These are phyloP conservation scores for Equus quagga DNA, from an alignment of 2,113 vertebrate species.

Conservation along the genomic window DNA sequence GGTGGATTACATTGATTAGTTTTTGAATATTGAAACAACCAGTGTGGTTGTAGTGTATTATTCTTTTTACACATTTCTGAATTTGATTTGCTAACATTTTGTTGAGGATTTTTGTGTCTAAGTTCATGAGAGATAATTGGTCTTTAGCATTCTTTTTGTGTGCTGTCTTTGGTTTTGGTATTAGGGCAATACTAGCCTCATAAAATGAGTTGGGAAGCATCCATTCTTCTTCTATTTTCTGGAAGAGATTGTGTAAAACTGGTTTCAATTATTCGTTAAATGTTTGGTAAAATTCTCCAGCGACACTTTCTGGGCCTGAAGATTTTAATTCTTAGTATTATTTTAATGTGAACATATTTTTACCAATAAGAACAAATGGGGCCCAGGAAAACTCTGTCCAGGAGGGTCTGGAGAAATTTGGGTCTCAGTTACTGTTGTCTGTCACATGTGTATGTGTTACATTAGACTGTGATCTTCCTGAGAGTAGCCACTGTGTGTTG, in stretches of 20 bases:
- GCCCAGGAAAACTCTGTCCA: not conserved
- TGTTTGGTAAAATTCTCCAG: not conserved
- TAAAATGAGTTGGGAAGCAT: not conserved
- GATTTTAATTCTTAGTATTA: not conserved
- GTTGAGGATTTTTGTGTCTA: not conserved
- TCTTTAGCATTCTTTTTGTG: not conserved
- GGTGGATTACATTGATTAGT: not conserved
- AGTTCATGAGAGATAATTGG: not conserved
- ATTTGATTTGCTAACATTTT: not conserved
- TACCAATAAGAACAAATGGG: not conserved
- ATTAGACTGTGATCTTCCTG: not conserved
- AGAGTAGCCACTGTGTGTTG: not conserved
- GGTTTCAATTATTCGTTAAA: not conserved
- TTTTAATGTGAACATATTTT: slow-evolving; percentile 11
- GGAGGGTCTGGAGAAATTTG: not conserved
- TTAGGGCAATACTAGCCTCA: not conserved
- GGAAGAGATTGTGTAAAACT: not conserved
- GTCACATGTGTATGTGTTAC: not conserved
- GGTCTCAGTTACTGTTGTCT: not conserved
- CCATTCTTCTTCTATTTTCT: not conserved
- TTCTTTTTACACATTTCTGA: not conserved
- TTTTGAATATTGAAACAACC: not conserved
- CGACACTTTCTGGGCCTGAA: not conserved
- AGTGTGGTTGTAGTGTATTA: not conserved
- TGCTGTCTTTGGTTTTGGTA: not conserved